phyloP scores from a whole-genome alignment of 2,888 invertebrate genomes.

The Dusona sp. region DNA sequence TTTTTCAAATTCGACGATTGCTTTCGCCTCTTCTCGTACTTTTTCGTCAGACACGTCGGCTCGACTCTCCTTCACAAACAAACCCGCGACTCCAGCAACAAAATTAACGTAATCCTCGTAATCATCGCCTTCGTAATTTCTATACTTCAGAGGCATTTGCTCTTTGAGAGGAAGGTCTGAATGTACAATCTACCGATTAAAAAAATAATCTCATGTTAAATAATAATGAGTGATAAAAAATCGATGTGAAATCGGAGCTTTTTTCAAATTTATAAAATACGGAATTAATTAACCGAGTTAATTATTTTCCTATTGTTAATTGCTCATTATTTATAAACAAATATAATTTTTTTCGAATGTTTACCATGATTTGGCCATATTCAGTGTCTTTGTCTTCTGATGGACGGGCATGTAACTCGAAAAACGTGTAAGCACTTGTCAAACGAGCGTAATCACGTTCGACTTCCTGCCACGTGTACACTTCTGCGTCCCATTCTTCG shows the following conservation, averaged over 20 bases:
- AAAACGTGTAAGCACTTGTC: conserved; percentile 62
- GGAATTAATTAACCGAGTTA: too few relatives aligned
- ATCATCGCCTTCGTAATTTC: conserved; percentile 63
- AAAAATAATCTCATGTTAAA: not conserved
- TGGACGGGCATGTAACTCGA: conserved; percentile 1
- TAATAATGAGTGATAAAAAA: not conserved
- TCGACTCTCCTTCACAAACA: conserved; percentile 68
- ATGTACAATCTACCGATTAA: conserved; percentile 27
- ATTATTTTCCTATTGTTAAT: too few relatives aligned
- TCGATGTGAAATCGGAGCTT: too few relatives aligned
- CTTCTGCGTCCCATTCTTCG: conserved; percentile 73
- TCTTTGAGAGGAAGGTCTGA: conserved; percentile 46
- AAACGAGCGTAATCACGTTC: conserved; percentile 72
- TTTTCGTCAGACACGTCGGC: conserved; percentile 66
- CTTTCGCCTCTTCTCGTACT: conserved; percentile 69
- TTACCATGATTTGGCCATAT: conserved; percentile 7
- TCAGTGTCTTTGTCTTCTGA: not conserved
- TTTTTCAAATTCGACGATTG: conserved; percentile 72
- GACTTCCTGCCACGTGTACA: conserved; percentile 73
- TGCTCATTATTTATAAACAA: too few relatives aligned
- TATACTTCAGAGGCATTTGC: conserved; percentile 28
- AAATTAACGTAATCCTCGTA: conserved; percentile 48
- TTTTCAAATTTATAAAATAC: too few relatives aligned
- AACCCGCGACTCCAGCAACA: conserved; percentile 62
- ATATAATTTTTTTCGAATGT: too few relatives aligned